phyloP scores from a whole-genome alignment of 2,888 invertebrate species.

The Pegoplata infirma region DNA sequence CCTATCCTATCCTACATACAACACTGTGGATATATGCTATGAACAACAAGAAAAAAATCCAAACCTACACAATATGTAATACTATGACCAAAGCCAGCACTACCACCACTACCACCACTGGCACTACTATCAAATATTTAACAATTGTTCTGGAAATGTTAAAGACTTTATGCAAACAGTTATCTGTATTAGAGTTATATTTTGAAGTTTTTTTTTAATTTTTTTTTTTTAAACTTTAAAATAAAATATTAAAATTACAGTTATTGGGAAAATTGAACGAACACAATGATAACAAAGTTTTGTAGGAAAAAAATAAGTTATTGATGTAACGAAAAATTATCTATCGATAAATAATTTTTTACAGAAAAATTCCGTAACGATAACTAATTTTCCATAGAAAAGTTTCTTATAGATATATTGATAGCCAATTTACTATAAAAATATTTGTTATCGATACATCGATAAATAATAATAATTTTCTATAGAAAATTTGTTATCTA shows the following conservation, averaged over 20 bases:
- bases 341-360: too few species aligned
- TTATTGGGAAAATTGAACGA: neutral
- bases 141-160: neutral
- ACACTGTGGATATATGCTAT: neutral
- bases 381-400: too few species aligned
- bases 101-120: neutral
- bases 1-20: constrained; percentile 15
- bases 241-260: neutral
- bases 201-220: neutral
- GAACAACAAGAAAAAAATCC: neutral
- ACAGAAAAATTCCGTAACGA: too few species aligned
- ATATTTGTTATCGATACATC: too few species aligned
- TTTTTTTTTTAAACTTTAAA: neutral
- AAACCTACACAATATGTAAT: neutral
- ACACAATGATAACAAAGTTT: too few species aligned
- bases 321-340: too few species aligned
- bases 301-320: too few species aligned
- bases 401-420: too few species aligned
- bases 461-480: too few species aligned
- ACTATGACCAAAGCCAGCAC: neutral
- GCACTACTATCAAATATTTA: neutral
- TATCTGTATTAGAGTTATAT: neutral
- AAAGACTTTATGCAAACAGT: neutral
- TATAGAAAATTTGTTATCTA: too few species aligned
- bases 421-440: too few species aligned